Conservation (phyloP, 2,113 vertebrate species). For the Bujurquina vittata region DNA sequence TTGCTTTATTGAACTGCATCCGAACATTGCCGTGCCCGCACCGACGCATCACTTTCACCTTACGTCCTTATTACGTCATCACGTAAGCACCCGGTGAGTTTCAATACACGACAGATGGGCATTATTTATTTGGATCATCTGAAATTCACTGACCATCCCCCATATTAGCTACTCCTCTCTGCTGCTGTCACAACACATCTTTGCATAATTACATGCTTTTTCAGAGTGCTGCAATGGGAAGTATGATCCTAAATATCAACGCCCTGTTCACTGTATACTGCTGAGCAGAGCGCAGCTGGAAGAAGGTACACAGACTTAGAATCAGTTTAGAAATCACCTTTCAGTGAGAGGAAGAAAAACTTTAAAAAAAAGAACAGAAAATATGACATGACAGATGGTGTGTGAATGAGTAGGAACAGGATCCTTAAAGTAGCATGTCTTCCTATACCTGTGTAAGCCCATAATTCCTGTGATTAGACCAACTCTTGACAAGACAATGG, state of each 20-base stretch:
- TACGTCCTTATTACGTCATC: too few relatives aligned
- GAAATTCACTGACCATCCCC: constrained; percentile 13
- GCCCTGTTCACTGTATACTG: constrained; percentile 60
- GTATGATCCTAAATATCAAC: constrained; percentile 72
- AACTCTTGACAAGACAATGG: neutral
- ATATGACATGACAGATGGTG: constrained; percentile 37
- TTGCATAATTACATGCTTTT: constrained; percentile 73
- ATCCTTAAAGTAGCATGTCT: constrained; percentile 19
- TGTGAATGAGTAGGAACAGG: constrained; percentile 31
- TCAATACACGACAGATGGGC: too few relatives aligned
- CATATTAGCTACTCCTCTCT: constrained; percentile 27
- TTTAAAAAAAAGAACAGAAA: neutral
- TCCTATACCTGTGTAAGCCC: neutral
- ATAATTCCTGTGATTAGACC: neutral
- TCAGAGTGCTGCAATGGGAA: constrained; percentile 59
- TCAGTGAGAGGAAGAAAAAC: constrained; percentile 14
- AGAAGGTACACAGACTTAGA: constrained; percentile 52
- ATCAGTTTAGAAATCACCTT: constrained; percentile 48
- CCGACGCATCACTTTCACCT: too few relatives aligned
- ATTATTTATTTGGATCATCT: constrained; percentile 20
- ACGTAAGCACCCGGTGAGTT: too few relatives aligned
- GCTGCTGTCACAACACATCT: constrained; percentile 63
- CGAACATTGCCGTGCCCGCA: too few relatives aligned
- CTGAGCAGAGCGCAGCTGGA: constrained; percentile 61
- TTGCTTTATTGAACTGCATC: too few relatives aligned